These are phyloP conservation scores for Panulirus ornatus DNA, from an alignment of 1,140 invertebrate genomes.

Conservation along the genomic window DNA sequence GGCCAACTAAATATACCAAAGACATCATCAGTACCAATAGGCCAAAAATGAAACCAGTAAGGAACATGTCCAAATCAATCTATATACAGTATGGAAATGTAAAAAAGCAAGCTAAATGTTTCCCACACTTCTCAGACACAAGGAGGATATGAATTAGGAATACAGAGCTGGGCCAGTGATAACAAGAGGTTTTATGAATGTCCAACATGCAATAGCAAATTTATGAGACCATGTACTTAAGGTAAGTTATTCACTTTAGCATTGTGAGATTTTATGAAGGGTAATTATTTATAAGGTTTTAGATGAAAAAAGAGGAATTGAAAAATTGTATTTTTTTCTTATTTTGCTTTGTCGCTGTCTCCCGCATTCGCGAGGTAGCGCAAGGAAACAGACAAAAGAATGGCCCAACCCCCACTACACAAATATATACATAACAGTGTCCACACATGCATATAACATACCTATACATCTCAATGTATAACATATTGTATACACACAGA, in stretches of 20 bases:
- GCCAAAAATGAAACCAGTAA: constrained; percentile 55
- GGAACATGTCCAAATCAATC: constrained; percentile 69
- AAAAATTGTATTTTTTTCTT: no score
- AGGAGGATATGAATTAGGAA: constrained; percentile 11
- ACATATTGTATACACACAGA: no score
- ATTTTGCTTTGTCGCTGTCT: no score
- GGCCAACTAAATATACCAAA: constrained; percentile 52
- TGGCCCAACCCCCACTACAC: no score
- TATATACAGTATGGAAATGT: constrained; percentile 47
- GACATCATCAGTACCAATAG: background rate
- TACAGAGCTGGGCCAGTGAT: background rate
- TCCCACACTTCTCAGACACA: constrained; percentile 34
- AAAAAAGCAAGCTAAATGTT: constrained; percentile 1
- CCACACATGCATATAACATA: no score
- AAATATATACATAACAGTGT: no score
- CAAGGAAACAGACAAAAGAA: no score
- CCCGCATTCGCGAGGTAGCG: no score
- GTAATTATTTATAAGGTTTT: background rate
- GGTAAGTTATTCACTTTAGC: constrained; percentile 32
- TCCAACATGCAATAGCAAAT: constrained; percentile 72
- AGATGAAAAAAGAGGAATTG: no score
- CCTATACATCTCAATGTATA: no score
- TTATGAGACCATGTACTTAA: constrained; percentile 66
- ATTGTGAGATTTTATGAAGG: background rate
- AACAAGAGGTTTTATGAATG: constrained; percentile 63